Conservation (phyloP, 1,140 invertebrate genomes). For the Dendrolimus punctatus region DNA sequence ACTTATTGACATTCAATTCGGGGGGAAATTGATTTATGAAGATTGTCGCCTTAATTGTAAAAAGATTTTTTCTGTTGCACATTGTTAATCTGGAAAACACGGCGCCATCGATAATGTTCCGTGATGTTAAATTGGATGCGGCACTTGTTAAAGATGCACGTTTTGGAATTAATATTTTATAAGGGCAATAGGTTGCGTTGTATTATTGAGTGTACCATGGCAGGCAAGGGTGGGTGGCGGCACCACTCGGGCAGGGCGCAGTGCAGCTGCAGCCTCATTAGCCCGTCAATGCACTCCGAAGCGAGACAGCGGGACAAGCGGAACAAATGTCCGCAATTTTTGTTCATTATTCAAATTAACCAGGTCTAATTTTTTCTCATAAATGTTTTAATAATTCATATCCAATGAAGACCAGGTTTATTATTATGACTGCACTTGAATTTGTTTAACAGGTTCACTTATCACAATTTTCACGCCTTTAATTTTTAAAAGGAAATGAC, state of each 20-base stretch:
- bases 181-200: constrained; percentile 36
- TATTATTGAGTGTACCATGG: constrained; percentile 51
- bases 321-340: constrained; percentile 46
- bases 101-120: neutral
- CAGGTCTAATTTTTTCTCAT: constrained; percentile 1
- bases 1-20: constrained; percentile 71
- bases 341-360: constrained; percentile 23
- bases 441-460: no score
- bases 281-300: constrained; percentile 24
- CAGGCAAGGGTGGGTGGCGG: constrained; percentile 12
- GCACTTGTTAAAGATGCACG: neutral
- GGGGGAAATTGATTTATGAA: constrained; percentile 72
- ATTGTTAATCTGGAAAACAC: constrained; percentile 14
- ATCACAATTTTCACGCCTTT: no score
- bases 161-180: constrained; percentile 8
- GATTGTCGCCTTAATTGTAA: constrained; percentile 68
- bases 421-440: no score
- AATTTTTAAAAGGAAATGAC: no score
- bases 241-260: constrained; percentile 3
- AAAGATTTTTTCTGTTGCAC: constrained; percentile 41
- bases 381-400: neutral
- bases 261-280: constrained; percentile 49
- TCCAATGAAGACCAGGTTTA: neutral
- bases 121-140: no score
- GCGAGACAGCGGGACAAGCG: constrained; percentile 24